A percentile compares a stretch with the other conserved stretches of the same genome.
Evolutionary conservation across 2,113 vertebrate species (phyloP).

Genomic region (Phalacrocorax aristotelis): DNA sequence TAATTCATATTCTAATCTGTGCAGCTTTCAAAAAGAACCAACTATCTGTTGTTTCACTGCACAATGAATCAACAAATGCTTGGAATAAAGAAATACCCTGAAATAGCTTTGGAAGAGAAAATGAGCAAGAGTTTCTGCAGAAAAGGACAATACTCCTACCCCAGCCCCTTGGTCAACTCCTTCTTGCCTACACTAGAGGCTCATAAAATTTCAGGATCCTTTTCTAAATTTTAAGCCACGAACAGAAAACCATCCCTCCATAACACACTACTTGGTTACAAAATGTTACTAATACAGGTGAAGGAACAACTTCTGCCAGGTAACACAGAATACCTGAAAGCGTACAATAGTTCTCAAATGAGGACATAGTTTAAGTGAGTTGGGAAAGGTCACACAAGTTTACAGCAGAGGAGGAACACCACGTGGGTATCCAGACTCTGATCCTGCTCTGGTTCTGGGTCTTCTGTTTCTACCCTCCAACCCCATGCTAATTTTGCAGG

Average conservation of each 20-base stretch:
- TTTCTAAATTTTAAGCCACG: neutral
- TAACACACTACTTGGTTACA: neutral
- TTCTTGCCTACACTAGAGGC: neutral
- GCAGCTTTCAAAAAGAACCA: neutral
- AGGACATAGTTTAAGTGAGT: neutral
- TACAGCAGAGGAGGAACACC: neutral
- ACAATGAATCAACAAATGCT: neutral
- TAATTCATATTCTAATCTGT: neutral
- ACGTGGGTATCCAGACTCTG: neutral
- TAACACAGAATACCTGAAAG: neutral
- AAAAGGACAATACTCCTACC: neutral
- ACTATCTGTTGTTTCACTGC: neutral
- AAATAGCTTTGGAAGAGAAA: neutral
- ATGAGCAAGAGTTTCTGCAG: neutral
- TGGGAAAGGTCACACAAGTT: neutral
- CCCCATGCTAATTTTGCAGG: neutral
- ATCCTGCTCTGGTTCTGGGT: neutral
- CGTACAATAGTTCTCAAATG: neutral
- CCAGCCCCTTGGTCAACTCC: neutral
- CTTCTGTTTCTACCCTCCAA: neutral
- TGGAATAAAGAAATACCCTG: neutral
- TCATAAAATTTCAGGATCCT: neutral
- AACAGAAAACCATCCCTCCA: neutral
- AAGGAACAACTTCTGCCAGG: neutral
- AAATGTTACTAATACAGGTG: neutral